These are phyloP conservation scores for Apodemia zela DNA, from an alignment of 2,888 invertebrate genomes.

Conservation along the genomic window DNA sequence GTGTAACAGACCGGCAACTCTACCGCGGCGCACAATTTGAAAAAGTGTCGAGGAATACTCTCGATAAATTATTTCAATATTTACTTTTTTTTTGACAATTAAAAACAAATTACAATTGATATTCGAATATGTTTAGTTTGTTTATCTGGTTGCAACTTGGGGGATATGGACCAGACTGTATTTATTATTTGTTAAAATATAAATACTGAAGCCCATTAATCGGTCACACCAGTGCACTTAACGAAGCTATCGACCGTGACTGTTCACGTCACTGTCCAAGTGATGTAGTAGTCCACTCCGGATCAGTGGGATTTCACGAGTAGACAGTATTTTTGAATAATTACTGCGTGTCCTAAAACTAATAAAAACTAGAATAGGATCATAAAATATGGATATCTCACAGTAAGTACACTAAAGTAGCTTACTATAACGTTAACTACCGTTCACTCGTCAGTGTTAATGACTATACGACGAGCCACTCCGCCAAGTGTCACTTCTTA, in stretches of 20 bases:
- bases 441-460: neutral
- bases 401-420: neutral
- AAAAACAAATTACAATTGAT: too few species aligned
- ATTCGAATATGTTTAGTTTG: too few species aligned
- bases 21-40: too few species aligned
- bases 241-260: neutral
- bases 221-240: too few species aligned
- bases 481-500: neutral
- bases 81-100: too few species aligned
- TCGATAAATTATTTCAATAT: too few species aligned
- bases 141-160: too few species aligned
- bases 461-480: neutral
- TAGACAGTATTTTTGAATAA: neutral
- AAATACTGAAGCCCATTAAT: too few species aligned
- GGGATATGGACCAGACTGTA: too few species aligned
- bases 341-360: neutral
- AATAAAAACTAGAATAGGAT: neutral
- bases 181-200: too few species aligned
- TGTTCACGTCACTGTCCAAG: slow-evolving; percentile 2
- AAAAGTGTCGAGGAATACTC: too few species aligned
- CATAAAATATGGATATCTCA: neutral
- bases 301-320: neutral
- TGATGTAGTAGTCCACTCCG: neutral
- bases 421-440: neutral
- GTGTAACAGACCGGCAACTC: too few species aligned